A percentile compares a stretch with the other conserved stretches of the same genome.
Conservation (phyloP, 1,140 invertebrate species). For the Hylyphantes graminicola region DNA sequence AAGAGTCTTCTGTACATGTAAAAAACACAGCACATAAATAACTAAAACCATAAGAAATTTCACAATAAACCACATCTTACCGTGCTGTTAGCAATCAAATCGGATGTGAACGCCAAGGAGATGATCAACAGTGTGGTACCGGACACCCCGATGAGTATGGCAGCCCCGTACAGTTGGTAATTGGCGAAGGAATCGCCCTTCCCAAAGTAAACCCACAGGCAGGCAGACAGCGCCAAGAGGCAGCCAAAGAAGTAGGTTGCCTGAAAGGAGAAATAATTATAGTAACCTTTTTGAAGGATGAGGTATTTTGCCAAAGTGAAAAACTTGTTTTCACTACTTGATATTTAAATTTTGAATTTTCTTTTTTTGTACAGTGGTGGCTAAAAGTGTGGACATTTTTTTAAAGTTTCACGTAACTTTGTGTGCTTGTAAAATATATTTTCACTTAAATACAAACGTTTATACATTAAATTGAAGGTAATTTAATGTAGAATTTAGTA, state of each 20-base stretch:
- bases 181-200: constrained; percentile 71
- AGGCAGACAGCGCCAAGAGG: constrained; percentile 74
- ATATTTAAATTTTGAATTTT: too few species aligned
- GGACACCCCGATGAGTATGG: constrained; percentile 81
- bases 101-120: constrained; percentile 87
- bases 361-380: too few species aligned
- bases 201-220: constrained; percentile 78
- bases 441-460: too few species aligned
- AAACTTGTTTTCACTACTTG: too few species aligned
- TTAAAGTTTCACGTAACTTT: too few species aligned
- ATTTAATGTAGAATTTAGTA: too few species aligned
- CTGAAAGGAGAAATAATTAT: constrained; percentile 66
- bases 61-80: constrained; percentile 65
- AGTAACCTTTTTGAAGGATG: background rate
- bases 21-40: background rate
- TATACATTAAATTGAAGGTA: too few species aligned
- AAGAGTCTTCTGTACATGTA: background rate
- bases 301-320: too few species aligned
- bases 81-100: constrained; percentile 87
- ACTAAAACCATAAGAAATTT: background rate
- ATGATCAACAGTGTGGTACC: constrained; percentile 89
- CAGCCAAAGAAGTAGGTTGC: constrained; percentile 78
- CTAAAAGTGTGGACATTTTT: too few species aligned
- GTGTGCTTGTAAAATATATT: too few species aligned
- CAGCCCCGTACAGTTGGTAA: constrained; percentile 80